Evolutionary conservation across 2,888 invertebrate species (phyloP).

Genomic region (Siphonodentalium dalli): DNA sequence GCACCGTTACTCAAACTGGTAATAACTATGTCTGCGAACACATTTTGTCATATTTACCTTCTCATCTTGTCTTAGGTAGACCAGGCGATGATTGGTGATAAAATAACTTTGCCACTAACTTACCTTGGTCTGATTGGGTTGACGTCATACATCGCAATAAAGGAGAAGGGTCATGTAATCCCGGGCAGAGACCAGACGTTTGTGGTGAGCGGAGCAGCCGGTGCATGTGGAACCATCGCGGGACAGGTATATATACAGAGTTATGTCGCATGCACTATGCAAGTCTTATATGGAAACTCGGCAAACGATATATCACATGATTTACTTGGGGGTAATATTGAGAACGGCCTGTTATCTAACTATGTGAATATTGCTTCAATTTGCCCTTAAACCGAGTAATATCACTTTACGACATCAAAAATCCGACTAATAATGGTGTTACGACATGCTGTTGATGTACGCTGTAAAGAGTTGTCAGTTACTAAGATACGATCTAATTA

Average conservation of each 20-base stretch:
- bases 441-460: too few relatives aligned
- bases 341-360: too few relatives aligned
- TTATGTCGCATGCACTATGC: too few relatives aligned
- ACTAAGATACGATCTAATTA: too few relatives aligned
- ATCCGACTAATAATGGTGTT: too few relatives aligned
- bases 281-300: too few relatives aligned
- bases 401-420: too few relatives aligned
- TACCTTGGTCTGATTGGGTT: slow-evolving; percentile 58
- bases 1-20: slow-evolving; percentile 12
- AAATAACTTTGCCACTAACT: slow-evolving; percentile 16
- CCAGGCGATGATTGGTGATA: slow-evolving; percentile 4
- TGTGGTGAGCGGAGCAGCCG: slow-evolving; percentile 64
- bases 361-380: too few relatives aligned
- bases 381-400: too few relatives aligned
- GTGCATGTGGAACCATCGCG: slow-evolving; percentile 63
- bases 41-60: neutral
- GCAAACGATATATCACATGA: too few relatives aligned
- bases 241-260: too few relatives aligned
- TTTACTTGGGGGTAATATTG: too few relatives aligned
- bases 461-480: neutral
- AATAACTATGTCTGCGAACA: slow-evolving; percentile 13
- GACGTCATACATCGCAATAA: slow-evolving; percentile 61
- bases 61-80: slow-evolving; percentile 7
- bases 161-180: slow-evolving; percentile 55
- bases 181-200: slow-evolving; percentile 55